A percentile compares a stretch with the other conserved stretches of the same genome.
Evolutionary conservation across 1,140 invertebrate genomes (phyloP).

Genomic region (Apis dorsata): DNA sequence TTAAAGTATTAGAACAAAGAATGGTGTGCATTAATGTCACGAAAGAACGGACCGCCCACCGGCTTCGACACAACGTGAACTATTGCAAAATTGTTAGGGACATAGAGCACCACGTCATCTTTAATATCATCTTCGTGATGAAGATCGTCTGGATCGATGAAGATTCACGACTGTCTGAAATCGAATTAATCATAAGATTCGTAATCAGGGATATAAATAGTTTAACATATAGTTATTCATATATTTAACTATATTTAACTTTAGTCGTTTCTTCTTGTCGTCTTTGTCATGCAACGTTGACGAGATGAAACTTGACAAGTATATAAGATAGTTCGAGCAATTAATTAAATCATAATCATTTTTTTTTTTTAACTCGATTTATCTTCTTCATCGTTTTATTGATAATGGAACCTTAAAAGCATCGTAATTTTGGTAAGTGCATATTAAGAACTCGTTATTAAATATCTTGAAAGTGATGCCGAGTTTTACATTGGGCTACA

Average conservation of each 20-base stretch:
- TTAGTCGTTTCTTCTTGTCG: not conserved
- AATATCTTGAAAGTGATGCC: too few relatives aligned
- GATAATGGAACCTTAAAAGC: not conserved
- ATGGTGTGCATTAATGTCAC: constrained; percentile 37
- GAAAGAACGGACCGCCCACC: constrained; percentile 42
- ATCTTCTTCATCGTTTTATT: not conserved
- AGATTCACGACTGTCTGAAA: not conserved
- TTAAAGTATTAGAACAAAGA: constrained; percentile 28
- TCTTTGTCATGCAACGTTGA: not conserved
- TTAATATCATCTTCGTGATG: constrained; percentile 40
- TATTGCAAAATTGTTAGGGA: constrained; percentile 44
- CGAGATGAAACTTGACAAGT: not conserved
- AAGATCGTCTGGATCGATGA: constrained; percentile 19
- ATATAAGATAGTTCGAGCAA: not conserved
- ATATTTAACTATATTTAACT: not conserved
- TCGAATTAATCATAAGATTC: constrained; percentile 3
- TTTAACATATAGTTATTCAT: not conserved
- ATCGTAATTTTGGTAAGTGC: not conserved
- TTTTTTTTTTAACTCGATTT: not conserved
- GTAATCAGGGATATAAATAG: constrained; percentile 5
- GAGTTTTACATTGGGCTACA: too few relatives aligned
- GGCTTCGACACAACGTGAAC: constrained; percentile 23
- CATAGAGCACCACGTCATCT: constrained; percentile 12
- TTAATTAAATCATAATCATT: not conserved
- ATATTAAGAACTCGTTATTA: not conserved